Conservation (phyloP, 2,113 vertebrate genomes). For the Trinectes maculatus region DNA sequence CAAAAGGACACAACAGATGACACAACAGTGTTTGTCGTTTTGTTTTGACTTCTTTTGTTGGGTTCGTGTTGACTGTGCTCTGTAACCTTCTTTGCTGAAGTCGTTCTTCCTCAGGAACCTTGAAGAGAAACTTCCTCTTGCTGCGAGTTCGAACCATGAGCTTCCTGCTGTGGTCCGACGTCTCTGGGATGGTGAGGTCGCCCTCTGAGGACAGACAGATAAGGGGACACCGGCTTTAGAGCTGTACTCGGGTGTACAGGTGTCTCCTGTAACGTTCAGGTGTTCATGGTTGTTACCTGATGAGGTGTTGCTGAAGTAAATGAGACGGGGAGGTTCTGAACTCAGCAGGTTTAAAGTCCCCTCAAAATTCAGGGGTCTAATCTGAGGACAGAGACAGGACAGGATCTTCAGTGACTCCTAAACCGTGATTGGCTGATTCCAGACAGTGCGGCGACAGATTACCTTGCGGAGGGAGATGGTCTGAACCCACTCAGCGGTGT, state of each 20-base stretch:
- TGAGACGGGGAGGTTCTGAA: slow-evolving; percentile 89
- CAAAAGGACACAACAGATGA: too few relatives aligned
- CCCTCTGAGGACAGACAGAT: slow-evolving; percentile 74
- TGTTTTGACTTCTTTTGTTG: background rate
- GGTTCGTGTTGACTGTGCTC: too few relatives aligned
- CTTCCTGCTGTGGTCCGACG: slow-evolving; percentile 92
- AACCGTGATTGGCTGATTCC: background rate
- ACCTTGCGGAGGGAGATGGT: slow-evolving; percentile 94
- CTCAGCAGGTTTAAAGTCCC: slow-evolving; percentile 92
- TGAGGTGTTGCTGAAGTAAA: slow-evolving; percentile 91
- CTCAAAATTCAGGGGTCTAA: slow-evolving; percentile 90
- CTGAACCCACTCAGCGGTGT: slow-evolving; percentile 95
- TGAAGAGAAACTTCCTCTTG: slow-evolving; percentile 96
- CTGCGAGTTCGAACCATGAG: slow-evolving; percentile 96
- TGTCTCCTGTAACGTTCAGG: background rate
- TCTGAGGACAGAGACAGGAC: slow-evolving; percentile 74
- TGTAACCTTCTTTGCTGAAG: slow-evolving; percentile 90
- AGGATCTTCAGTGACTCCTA: background rate
- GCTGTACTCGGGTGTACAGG: too few relatives aligned
- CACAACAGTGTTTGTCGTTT: too few relatives aligned
- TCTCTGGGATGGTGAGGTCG: slow-evolving; percentile 90
- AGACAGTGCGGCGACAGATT: slow-evolving; percentile 12
- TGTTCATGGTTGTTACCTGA: slow-evolving; percentile 79
- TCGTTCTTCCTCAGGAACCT: slow-evolving; percentile 93
- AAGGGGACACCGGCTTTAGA: background rate